These are phyloP conservation scores for Pocota personata DNA, from an alignment of 2,888 invertebrate genomes.

Conservation along the genomic window DNA sequence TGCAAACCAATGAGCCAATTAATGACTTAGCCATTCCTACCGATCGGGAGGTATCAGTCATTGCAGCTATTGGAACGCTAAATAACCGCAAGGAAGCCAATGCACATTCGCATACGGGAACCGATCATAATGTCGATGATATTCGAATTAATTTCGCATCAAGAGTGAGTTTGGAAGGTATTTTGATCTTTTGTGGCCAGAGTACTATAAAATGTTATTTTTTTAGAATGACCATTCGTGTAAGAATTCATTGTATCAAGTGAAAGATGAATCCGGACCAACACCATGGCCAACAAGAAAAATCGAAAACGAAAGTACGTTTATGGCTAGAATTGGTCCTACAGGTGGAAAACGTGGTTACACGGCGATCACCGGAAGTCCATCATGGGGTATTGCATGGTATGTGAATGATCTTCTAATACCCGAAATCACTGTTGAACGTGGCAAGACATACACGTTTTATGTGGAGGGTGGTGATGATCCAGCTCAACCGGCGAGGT, in stretches of 20 bases:
- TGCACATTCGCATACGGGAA: slow-evolving; percentile 86
- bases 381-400: slow-evolving; percentile 96
- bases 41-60: slow-evolving; percentile 89
- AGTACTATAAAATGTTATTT: neutral
- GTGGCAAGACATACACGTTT: slow-evolving; percentile 94
- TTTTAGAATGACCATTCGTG: slow-evolving; percentile 88
- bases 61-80: slow-evolving; percentile 94
- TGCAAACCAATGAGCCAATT: slow-evolving; percentile 89
- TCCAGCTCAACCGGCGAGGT: slow-evolving; percentile 90
- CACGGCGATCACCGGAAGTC: slow-evolving; percentile 90
- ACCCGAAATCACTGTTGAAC: slow-evolving; percentile 93
- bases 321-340: slow-evolving; percentile 92
- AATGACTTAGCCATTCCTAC: slow-evolving; percentile 88
- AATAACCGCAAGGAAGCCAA: slow-evolving; percentile 92
- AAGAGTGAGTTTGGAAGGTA: slow-evolving; percentile 81
- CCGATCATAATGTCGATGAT: slow-evolving; percentile 84
- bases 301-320: slow-evolving; percentile 85
- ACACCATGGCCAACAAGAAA: slow-evolving; percentile 89
- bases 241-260: slow-evolving; percentile 86
- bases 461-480: slow-evolving; percentile 93
- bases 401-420: slow-evolving; percentile 95
- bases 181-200: neutral
- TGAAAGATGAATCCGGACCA: slow-evolving; percentile 85
- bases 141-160: slow-evolving; percentile 91
- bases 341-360: slow-evolving; percentile 92